phyloP scores from a whole-genome alignment of 2,888 invertebrate species.

The Leptopilina myrica region DNA sequence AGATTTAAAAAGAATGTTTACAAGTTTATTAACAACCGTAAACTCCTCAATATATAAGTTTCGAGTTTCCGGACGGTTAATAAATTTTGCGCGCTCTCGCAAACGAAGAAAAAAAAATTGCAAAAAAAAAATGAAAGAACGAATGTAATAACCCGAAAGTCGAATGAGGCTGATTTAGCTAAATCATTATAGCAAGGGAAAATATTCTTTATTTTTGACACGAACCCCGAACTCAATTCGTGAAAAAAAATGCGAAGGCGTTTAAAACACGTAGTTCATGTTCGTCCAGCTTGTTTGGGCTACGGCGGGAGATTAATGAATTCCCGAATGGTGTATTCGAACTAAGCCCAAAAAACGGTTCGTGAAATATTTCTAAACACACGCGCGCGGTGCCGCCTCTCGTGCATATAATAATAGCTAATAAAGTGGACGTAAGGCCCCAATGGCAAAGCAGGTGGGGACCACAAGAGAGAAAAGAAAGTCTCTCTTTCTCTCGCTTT shows the following conservation, averaged over 20 bases:
- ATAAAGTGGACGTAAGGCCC: conserved; percentile 72
- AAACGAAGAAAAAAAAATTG: too few relatives aligned
- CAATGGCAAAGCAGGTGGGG: conserved; percentile 71
- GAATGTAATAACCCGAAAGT: background rate
- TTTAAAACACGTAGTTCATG: conserved; percentile 41
- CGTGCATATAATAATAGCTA: conserved; percentile 74
- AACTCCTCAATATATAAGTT: too few relatives aligned
- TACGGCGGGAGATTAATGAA: conserved; percentile 71
- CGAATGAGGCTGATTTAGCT: conserved; percentile 34
- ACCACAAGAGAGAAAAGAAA: conserved; percentile 20
- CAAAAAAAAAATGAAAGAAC: conserved; percentile 4
- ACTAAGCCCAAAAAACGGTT: conserved; percentile 63
- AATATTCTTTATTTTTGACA: conserved; percentile 38
- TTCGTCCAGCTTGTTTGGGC: conserved; percentile 69
- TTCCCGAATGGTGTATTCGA: conserved; percentile 58
- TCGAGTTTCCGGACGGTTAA: background rate
- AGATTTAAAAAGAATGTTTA: too few relatives aligned
- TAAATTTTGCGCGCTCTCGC: background rate
- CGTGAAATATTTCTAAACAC: conserved; percentile 74
- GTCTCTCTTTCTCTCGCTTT: conserved; percentile 6
- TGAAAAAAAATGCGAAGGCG: conserved; percentile 33
- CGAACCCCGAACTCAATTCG: conserved; percentile 26
- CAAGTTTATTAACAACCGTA: too few relatives aligned
- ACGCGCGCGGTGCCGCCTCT: conserved; percentile 49
- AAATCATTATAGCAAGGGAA: conserved; percentile 17